Evolutionary conservation across 1,140 invertebrate species (phyloP).

Genomic region (Propsilocerus akamusi): DNA sequence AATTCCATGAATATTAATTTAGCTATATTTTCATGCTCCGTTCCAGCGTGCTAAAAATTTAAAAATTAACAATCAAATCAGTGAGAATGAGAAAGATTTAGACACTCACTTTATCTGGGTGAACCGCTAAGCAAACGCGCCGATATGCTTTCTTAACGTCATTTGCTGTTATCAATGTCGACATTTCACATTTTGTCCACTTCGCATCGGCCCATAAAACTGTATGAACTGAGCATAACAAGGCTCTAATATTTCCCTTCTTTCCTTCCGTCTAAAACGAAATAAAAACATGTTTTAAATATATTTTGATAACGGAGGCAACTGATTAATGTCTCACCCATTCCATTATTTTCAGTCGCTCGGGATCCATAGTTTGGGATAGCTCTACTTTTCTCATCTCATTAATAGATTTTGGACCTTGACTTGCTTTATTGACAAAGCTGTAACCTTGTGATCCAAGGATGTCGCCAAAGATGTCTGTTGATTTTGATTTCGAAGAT

Average conservation of each 20-base stretch:
- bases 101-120: constrained; percentile 85
- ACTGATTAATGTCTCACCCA: constrained; percentile 32
- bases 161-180: constrained; percentile 68
- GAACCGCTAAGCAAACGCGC: constrained; percentile 88
- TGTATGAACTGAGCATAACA: constrained; percentile 84
- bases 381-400: constrained; percentile 81
- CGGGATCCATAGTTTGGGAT: constrained; percentile 77
- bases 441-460: constrained; percentile 76
- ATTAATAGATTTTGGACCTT: constrained; percentile 74
- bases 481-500: constrained; percentile 24
- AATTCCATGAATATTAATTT: constrained; percentile 97
- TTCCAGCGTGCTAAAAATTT: constrained; percentile 66
- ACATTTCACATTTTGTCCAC: constrained; percentile 88
- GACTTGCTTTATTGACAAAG: constrained; percentile 54
- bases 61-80: constrained; percentile 7
- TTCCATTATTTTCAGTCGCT: constrained; percentile 65
- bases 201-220: constrained; percentile 87
- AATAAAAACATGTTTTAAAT: constrained; percentile 6
- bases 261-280: constrained; percentile 73
- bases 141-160: constrained; percentile 95
- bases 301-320: neutral
- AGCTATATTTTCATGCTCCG: constrained; percentile 76
- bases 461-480: constrained; percentile 77
- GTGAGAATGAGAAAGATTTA: neutral
- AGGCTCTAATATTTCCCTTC: constrained; percentile 85